Percentiles rank a stretch among this genome's conserved stretches.
Conservation (phyloP, 2,113 vertebrate genomes). For the Butastur rufipennis region DNA sequence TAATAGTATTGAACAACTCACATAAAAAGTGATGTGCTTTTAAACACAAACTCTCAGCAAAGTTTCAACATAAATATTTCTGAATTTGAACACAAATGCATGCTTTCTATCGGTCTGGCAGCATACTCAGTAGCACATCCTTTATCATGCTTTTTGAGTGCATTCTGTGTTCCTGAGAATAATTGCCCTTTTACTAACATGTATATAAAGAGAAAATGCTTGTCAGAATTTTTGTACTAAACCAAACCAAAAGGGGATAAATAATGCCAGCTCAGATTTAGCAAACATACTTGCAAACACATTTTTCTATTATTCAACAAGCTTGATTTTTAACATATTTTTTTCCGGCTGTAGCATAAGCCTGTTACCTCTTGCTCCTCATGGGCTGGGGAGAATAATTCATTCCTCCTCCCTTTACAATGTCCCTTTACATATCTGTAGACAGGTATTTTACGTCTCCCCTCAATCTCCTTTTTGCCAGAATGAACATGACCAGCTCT, state of each 20-base stretch:
- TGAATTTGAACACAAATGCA: not conserved
- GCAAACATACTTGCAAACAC: not conserved
- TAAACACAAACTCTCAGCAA: not conserved
- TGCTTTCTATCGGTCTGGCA: not conserved
- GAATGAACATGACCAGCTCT: not conserved
- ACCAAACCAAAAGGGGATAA: not conserved
- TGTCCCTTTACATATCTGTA: not conserved
- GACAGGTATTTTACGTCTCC: not conserved
- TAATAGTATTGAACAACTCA: not conserved
- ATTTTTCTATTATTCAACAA: not conserved
- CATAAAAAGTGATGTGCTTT: not conserved
- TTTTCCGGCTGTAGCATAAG: not conserved
- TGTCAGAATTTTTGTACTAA: not conserved
- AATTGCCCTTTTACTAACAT: constrained; percentile 17
- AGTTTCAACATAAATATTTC: not conserved
- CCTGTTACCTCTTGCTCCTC: not conserved
- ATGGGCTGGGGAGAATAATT: not conserved
- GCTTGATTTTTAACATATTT: constrained; percentile 23
- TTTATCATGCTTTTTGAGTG: not conserved
- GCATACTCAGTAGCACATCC: not conserved
- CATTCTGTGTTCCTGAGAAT: not conserved
- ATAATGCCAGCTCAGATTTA: not conserved
- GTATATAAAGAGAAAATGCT: constrained; percentile 2
- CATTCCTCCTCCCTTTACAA: not conserved
- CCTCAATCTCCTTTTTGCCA: not conserved